Percentiles rank a stretch among this genome's conserved stretches.
Evolutionary conservation across 2,113 vertebrate species (phyloP).

Genomic region (Epinephelus moara): DNA sequence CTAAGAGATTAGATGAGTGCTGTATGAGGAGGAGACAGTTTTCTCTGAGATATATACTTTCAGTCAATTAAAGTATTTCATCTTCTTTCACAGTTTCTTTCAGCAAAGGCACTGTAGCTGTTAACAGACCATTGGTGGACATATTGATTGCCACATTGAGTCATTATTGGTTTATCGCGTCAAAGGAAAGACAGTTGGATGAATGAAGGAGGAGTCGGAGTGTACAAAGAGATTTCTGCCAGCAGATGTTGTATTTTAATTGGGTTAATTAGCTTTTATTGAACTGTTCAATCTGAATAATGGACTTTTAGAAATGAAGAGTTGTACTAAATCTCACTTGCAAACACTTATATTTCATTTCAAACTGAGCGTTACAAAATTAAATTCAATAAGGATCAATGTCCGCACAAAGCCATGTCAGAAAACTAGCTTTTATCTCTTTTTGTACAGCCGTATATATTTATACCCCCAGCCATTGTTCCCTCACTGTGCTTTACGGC

Average conservation of each 20-base stretch:
- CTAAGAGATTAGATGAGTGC: too few species aligned
- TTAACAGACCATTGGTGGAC: not conserved
- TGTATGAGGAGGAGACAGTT: too few species aligned
- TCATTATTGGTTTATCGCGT: conserved; percentile 11
- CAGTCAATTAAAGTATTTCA: not conserved
- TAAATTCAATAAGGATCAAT: not conserved
- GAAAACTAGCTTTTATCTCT: not conserved
- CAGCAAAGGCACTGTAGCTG: not conserved
- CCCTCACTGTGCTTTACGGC: conserved; percentile 16
- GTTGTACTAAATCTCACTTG: not conserved
- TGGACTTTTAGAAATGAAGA: not conserved
- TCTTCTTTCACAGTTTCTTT: not conserved
- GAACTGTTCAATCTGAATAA: not conserved
- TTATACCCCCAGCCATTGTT: conserved; percentile 8
- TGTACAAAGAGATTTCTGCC: not conserved
- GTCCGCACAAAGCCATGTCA: accelerated
- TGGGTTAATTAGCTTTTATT: not conserved
- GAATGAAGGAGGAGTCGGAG: not conserved
- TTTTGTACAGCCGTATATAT: not conserved
- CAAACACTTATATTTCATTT: not conserved
- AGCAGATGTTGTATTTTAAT: conserved; percentile 2
- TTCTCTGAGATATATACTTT: not conserved
- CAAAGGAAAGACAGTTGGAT: not conserved
- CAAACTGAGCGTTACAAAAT: not conserved
- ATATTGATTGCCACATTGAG: conserved; percentile 44